phyloP scores from a whole-genome alignment of 2,888 invertebrate genomes.

The Ophonus ardosiacus region DNA sequence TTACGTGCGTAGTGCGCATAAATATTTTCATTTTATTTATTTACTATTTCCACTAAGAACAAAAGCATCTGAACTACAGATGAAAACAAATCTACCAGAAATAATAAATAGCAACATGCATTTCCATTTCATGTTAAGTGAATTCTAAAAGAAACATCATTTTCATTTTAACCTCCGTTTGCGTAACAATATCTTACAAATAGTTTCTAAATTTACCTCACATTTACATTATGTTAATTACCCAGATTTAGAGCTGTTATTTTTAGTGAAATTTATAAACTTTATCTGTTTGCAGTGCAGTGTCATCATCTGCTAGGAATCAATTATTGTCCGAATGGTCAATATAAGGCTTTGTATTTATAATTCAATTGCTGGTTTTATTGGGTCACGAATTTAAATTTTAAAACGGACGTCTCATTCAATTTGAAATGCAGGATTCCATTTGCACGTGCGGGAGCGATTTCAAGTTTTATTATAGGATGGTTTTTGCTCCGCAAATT shows the following conservation, averaged over 20 bases:
- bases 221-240: slow-evolving; percentile 42
- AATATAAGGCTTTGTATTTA: slow-evolving; percentile 32
- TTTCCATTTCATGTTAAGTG: not conserved
- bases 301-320: not conserved
- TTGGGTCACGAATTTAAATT: slow-evolving; percentile 48
- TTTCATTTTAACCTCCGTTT: slow-evolving; percentile 33
- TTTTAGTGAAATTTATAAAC: not conserved
- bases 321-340: slow-evolving; percentile 6
- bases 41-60: not conserved
- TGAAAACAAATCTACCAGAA: not conserved
- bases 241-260: slow-evolving; percentile 3
- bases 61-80: not conserved
- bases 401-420: slow-evolving; percentile 39
- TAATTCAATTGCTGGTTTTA: slow-evolving; percentile 37
- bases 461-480: not conserved
- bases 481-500: not conserved
- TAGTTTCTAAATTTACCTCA: slow-evolving; percentile 38
- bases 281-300: not conserved
- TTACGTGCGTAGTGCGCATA: not conserved
- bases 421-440: slow-evolving; percentile 41
- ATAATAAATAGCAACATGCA: not conserved
- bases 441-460: slow-evolving; percentile 18
- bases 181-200: slow-evolving; percentile 26
- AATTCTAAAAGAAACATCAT: slow-evolving; percentile 31
- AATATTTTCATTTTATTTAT: not conserved